Base-by-base conservation (phyloP, 2,113 vertebrate species). In the Nannobrachium achirus region DNA sequence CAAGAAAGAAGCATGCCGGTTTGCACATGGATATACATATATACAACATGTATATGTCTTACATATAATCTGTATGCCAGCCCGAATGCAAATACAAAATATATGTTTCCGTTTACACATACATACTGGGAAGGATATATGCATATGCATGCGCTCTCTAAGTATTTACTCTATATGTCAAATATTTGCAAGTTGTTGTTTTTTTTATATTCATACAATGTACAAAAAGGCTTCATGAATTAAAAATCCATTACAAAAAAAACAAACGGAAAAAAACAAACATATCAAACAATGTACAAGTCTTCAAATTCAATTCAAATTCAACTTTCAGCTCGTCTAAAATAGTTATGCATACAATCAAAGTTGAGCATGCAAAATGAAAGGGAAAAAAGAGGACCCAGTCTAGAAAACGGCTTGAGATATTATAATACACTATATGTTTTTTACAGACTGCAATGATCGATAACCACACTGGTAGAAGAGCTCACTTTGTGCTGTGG, bases 221-320 rank as follows among this genome's bases (percentile, higher is more conserved):
- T 99, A 99, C 96, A 99, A 98, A 98, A 99, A 98, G 97, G 97
- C 95, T 96, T 97, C 95, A 98, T 98, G 97, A 99, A 98, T 98
- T 98, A 98, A 98, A 99, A 99, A 99, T 96, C 92, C 94, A 95
- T 97, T 98, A 97, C 95, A 98, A 98, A 99, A 92, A 93, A 95
- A n/a, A n/a, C n/a, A n/a, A n/a, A n/a, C n/a, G n/a, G n/a, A n/a
- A n/a, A n/a, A n/a, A n/a, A n/a, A n/a, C n/a, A 97, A 98, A 96
- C 95, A 96, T 98, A 98, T 98, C 95, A 98, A 99, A 99, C 96
- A 95, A 98, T 98, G 95, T 98, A 98, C 95, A 98, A 97, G 94
- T 95, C 94, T 91, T 90, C 95, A 96, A 97, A 96, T 96, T 96
- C 93, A 95, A 96, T 97, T 91, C 94, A 97, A 97, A 97, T 97